Evolutionary conservation across 2,797 vertebrate genomes (phyloP).

Genomic region (Microchirus variegatus): DNA sequence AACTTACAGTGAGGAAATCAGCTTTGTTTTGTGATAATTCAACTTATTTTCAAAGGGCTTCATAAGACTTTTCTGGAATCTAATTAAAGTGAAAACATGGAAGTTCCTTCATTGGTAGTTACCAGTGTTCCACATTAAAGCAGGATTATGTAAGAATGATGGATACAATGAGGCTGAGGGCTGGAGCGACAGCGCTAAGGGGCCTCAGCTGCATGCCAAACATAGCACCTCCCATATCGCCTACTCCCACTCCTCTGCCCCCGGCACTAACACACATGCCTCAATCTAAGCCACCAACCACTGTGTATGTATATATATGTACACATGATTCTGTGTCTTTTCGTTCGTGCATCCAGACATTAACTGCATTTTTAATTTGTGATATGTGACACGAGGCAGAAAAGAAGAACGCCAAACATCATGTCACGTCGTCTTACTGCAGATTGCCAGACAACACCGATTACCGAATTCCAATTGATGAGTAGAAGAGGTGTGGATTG

Average conservation of each 20-base stretch:
- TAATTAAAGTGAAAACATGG: conserved; percentile 14
- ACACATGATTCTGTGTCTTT: not conserved
- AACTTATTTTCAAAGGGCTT: conserved; percentile 4
- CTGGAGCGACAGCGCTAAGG: conserved; percentile 32
- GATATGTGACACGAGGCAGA: conserved; percentile 4
- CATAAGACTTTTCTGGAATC: conserved; percentile 6
- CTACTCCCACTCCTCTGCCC: conserved; percentile 30
- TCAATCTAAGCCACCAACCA: conserved; percentile 6
- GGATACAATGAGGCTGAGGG: conserved; percentile 22
- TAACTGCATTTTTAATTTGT: conserved; percentile 3
- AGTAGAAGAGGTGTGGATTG: not conserved
- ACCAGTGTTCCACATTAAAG: conserved; percentile 12
- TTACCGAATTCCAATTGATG: conserved; percentile 31
- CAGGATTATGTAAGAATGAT: conserved; percentile 47
- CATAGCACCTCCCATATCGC: conserved; percentile 56
- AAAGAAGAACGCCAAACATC: not conserved
- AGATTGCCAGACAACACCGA: conserved; percentile 7
- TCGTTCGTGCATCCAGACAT: conserved; percentile 17
- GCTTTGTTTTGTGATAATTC: not conserved
- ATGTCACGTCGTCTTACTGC: conserved; percentile 14
- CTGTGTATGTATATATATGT: too few relatives aligned
- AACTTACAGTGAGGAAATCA: conserved; percentile 4
- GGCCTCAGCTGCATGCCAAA: conserved; percentile 68
- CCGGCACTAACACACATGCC: conserved; percentile 31
- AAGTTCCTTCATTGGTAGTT: conserved; percentile 28